Evolutionary conservation across 2,797 vertebrate genomes (phyloP).

Genomic region (Tinamus major): DNA sequence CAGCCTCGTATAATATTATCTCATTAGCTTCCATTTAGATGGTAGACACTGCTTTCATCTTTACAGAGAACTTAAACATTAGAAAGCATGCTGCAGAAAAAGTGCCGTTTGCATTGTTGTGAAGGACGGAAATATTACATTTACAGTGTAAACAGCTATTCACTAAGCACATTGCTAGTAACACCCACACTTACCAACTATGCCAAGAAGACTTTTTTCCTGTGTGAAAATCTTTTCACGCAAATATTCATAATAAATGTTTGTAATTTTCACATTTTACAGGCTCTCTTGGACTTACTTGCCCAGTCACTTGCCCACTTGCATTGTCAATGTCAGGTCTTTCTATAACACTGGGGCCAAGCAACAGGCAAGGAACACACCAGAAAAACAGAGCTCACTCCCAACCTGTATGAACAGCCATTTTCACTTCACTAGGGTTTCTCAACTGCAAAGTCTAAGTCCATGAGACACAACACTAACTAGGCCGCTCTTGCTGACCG

Average conservation of each 20-base stretch:
- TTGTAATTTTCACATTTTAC: neutral
- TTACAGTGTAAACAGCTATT: neutral
- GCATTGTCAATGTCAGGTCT: neutral
- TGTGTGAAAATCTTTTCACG: too few species aligned
- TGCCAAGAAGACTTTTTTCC: neutral
- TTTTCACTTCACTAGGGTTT: neutral
- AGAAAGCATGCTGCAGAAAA: neutral
- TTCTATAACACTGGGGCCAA: fast-evolving
- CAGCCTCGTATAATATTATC: neutral
- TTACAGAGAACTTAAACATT: neutral
- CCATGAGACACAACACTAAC: neutral
- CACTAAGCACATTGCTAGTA: neutral
- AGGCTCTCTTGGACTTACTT: neutral
- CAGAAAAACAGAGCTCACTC: neutral
- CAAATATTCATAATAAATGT: neutral
- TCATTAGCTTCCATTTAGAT: neutral
- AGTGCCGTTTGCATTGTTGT: neutral
- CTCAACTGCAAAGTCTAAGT: neutral
- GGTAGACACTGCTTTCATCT: neutral
- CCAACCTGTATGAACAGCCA: neutral
- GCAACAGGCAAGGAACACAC: neutral
- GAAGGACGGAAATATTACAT: neutral
- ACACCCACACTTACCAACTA: neutral
- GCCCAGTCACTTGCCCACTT: too few species aligned
- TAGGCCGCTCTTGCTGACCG: neutral